Evolutionary conservation across 2,888 invertebrate species (phyloP).

Genomic region (Erebia palarica): DNA sequence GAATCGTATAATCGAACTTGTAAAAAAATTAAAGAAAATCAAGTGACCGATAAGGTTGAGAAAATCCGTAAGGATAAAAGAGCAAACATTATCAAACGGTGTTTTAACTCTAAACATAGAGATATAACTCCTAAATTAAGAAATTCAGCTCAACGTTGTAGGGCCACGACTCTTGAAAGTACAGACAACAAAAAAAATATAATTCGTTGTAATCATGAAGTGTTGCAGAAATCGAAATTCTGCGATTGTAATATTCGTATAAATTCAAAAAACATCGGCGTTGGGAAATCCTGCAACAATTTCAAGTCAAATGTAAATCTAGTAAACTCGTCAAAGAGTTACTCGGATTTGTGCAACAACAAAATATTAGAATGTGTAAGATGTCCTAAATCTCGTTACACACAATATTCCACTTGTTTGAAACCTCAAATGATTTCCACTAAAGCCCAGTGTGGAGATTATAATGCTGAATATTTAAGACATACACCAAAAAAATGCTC

Average conservation of each 20-base stretch:
- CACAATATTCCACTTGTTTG: not conserved
- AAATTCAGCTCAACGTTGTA: not conserved
- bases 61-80: not conserved
- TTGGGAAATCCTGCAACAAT: constrained; percentile 4
- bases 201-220: not conserved
- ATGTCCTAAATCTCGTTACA: not conserved
- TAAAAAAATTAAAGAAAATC: not conserved
- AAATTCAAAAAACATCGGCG: not conserved
- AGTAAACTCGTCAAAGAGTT: not conserved
- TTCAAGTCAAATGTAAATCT: constrained; percentile 4
- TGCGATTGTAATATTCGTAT: not conserved
- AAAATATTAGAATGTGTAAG: not conserved
- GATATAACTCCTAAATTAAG: too few species aligned
- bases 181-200: not conserved
- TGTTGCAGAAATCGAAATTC: not conserved
- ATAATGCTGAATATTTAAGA: not conserved
- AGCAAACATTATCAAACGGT: not conserved
- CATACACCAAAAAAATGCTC: not conserved
- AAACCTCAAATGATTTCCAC: not conserved
- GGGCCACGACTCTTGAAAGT: not conserved
- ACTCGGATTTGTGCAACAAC: not conserved
- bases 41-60: not conserved
- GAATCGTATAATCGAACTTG: not conserved
- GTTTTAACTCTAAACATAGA: not conserved
- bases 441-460: constrained; percentile 4